A percentile compares a stretch with the other conserved stretches of the same genome.
phyloP scores from a whole-genome alignment of 2,113 vertebrate genomes.

The Cyanoliseus patagonus region DNA sequence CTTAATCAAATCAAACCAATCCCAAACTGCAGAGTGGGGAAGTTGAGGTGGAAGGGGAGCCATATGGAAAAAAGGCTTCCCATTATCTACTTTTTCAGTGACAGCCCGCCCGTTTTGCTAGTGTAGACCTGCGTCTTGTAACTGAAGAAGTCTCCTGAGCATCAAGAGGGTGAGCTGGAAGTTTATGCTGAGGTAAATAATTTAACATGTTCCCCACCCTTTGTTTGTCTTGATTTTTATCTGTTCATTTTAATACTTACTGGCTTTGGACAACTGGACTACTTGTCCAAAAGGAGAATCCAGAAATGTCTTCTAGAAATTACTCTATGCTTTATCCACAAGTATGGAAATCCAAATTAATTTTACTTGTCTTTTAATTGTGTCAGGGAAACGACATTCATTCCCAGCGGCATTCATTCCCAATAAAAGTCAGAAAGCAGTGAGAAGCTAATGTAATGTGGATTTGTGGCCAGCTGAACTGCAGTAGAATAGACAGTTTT shows the following conservation, averaged over 20 bases:
- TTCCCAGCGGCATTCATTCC: background rate
- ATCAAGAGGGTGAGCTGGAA: background rate
- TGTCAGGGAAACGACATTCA: background rate
- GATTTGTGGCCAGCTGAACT: background rate
- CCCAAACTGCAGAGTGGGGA: background rate
- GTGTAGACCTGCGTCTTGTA: background rate
- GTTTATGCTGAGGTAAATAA: background rate
- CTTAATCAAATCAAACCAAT: background rate
- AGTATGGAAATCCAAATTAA: background rate
- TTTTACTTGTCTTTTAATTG: background rate
- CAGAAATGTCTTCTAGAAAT: background rate
- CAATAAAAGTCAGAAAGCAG: background rate
- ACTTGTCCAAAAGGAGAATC: background rate
- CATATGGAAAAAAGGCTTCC: background rate
- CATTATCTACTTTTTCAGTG: background rate
- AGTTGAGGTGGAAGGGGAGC: background rate
- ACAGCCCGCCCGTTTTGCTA: background rate
- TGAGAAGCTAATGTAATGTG: background rate
- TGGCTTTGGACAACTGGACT: background rate
- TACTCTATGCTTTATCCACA: background rate
- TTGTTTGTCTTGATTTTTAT: background rate
- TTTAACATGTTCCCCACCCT: rapidly evolving
- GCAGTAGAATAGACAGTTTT: background rate
- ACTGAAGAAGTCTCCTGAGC: background rate
- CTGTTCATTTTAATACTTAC: background rate